Evolutionary conservation across 2,113 vertebrate species (phyloP).

Genomic region (Chamaetylas fuelleborni): DNA sequence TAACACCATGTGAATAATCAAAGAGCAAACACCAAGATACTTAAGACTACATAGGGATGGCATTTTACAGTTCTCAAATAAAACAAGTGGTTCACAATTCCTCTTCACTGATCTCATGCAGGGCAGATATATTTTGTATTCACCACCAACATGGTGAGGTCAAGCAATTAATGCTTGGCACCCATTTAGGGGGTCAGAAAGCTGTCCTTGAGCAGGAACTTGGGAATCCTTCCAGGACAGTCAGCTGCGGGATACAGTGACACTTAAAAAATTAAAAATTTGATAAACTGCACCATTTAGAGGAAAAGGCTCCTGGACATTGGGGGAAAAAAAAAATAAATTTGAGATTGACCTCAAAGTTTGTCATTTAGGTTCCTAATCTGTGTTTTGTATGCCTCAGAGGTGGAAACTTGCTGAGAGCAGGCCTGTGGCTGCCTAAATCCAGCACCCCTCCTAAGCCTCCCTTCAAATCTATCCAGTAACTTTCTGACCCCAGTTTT

Average conservation of each 20-base stretch:
- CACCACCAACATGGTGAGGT: neutral
- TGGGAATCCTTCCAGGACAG: neutral
- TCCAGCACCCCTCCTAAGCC: neutral
- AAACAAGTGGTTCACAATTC: neutral
- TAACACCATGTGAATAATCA: neutral
- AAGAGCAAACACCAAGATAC: neutral
- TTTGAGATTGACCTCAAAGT: neutral
- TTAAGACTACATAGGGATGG: neutral
- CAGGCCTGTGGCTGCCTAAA: neutral
- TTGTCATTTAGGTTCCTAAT: neutral
- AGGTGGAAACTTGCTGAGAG: neutral
- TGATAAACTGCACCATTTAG: neutral
- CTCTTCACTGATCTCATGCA: neutral
- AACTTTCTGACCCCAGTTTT: neutral
- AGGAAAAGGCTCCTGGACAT: neutral
- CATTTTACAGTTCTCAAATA: neutral
- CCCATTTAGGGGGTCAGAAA: neutral
- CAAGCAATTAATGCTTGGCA: neutral
- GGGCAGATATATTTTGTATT: neutral
- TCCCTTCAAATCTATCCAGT: neutral
- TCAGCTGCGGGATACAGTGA: neutral
- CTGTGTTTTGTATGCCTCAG: neutral
- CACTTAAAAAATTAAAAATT: neutral
- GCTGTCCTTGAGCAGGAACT: neutral
- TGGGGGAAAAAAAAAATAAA: neutral